Conservation (phyloP, 2,797 vertebrate species). For the Pogonophryne albipinna region DNA sequence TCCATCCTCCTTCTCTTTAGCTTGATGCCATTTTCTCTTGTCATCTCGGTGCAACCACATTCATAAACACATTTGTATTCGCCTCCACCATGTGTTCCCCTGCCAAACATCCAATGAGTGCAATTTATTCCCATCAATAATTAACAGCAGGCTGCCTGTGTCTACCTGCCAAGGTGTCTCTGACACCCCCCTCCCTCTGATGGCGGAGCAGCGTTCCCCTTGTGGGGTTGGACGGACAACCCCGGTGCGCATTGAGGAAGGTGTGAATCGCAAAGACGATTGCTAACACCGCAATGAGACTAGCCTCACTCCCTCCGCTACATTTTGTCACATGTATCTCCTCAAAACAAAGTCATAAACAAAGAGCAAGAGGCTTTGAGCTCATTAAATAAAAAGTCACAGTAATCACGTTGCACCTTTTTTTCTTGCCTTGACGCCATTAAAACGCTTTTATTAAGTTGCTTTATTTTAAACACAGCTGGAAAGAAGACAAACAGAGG, state of each 20-base stretch:
- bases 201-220: conserved; percentile 29
- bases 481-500: conserved; percentile 39
- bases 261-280: conserved; percentile 63
- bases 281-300: conserved; percentile 45
- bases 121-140: conserved; percentile 77
- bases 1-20: conserved; percentile 18
- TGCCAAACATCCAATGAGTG: conserved; percentile 63
- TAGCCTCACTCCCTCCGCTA: conserved; percentile 47
- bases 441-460: conserved; percentile 73
- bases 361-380: conserved; percentile 75
- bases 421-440: conserved; percentile 59
- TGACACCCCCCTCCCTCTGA: conserved; percentile 38
- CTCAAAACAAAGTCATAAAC: conserved; percentile 77
- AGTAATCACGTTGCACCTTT: conserved; percentile 76
- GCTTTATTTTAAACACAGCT: conserved; percentile 73
- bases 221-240: conserved; percentile 22
- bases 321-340: conserved; percentile 73
- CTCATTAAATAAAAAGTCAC: conserved; percentile 82
- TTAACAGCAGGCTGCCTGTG: conserved; percentile 65
- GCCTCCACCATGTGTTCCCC: conserved; percentile 52
- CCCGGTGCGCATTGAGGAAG: conserved; percentile 49
- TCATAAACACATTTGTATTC: conserved; percentile 67
- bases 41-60: conserved; percentile 12
- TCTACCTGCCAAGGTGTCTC: conserved; percentile 68
- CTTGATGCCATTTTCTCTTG: conserved; percentile 27